phyloP scores from a whole-genome alignment of 2,888 invertebrate genomes.

The Rotaria sp. region DNA sequence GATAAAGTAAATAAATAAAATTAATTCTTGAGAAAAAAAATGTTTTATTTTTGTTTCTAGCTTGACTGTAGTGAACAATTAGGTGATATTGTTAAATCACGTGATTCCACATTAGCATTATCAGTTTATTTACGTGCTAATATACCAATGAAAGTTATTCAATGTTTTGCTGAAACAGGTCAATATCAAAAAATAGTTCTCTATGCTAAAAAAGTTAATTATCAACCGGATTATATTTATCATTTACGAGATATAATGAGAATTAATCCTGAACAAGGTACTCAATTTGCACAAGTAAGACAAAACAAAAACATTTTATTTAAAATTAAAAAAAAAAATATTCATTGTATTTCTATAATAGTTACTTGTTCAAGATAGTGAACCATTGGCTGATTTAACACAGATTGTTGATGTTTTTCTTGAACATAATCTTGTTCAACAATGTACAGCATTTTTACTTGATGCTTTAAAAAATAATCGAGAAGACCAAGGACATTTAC shows the following conservation, averaged over 20 bases:
- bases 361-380: constrained; percentile 91
- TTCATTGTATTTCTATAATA: not conserved
- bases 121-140: constrained; percentile 95
- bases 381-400: constrained; percentile 91
- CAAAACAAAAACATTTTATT: no score
- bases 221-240: constrained; percentile 93
- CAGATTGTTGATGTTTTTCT: constrained; percentile 97
- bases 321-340: no score
- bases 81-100: constrained; percentile 91
- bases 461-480: constrained; percentile 95
- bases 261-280: constrained; percentile 88
- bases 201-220: constrained; percentile 94
- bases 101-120: constrained; percentile 87
- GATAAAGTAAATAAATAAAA: constrained; percentile 58
- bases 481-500: constrained; percentile 87
- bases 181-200: constrained; percentile 98
- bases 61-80: constrained; percentile 96
- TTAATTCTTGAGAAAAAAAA: not conserved
- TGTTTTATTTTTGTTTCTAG: constrained; percentile 45
- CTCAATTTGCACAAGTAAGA: constrained; percentile 55
- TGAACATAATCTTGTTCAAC: constrained; percentile 98
- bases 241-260: constrained; percentile 90
- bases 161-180: constrained; percentile 98
- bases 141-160: constrained; percentile 94
- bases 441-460: constrained; percentile 91